Conservation (phyloP, 2,888 invertebrate genomes). For the Homarus gammarus region DNA sequence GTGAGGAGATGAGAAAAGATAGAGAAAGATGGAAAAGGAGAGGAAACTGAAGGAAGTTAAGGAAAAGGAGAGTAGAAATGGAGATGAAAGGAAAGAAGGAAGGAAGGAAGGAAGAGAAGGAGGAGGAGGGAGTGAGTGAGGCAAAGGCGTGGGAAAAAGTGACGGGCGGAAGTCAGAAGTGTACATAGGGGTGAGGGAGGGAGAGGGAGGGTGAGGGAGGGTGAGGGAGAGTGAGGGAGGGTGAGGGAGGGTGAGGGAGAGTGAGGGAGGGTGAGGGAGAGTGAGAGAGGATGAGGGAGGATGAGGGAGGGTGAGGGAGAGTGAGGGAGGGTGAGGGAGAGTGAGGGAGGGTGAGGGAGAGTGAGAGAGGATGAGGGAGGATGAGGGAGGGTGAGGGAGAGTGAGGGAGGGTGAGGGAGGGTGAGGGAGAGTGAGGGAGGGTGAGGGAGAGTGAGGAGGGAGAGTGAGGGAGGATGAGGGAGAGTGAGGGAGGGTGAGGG, state of each 20-base stretch:
- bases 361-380: background rate
- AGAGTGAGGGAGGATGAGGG: background rate
- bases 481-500: background rate
- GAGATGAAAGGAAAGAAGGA: too few species aligned
- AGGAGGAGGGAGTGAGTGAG: too few species aligned
- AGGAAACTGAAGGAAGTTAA: too few species aligned
- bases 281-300: slow-evolving; percentile 1
- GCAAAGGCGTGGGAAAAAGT: too few species aligned
- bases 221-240: background rate
- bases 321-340: slow-evolving; percentile 20
- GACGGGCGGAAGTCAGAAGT: too few species aligned
- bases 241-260: background rate
- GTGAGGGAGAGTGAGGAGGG: background rate
- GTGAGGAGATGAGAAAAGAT: too few species aligned
- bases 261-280: slow-evolving; percentile 9
- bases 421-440: background rate
- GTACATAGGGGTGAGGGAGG: too few species aligned
- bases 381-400: background rate
- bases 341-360: background rate
- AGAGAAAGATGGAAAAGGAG: too few species aligned
- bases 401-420: too few species aligned
- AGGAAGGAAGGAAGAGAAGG: too few species aligned
- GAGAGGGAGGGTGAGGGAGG: too few species aligned
- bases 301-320: background rate
- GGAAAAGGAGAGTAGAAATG: too few species aligned